Percentiles rank a stretch among this genome's conserved stretches.
These are phyloP conservation scores for Lamellibrachia columna DNA, from an alignment of 2,888 invertebrate species.

Conservation along the genomic window DNA sequence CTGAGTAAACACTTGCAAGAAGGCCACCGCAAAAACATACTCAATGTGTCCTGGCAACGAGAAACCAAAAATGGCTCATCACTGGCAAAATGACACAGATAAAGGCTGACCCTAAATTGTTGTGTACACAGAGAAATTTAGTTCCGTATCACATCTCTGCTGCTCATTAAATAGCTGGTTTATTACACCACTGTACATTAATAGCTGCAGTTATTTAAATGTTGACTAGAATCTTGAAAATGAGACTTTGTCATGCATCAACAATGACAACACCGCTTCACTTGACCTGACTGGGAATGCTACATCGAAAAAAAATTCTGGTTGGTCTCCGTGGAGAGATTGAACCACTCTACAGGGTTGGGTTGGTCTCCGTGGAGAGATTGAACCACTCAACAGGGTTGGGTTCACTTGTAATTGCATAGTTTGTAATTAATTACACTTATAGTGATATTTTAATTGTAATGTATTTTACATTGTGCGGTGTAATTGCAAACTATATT, in stretches of 20 bases:
- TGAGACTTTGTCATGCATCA: neutral
- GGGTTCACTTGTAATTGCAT: too few species aligned
- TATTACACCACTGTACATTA: slow-evolving; percentile 10
- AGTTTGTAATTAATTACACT: too few species aligned
- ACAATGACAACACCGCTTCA: neutral
- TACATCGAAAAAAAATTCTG: neutral
- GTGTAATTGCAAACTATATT: too few species aligned
- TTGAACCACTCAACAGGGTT: neutral
- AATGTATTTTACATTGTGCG: too few species aligned
- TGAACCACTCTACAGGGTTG: neutral
- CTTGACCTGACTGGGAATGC: too few species aligned
- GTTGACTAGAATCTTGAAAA: neutral
- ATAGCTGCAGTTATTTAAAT: neutral
- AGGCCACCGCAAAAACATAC: neutral
- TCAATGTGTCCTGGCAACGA: neutral
- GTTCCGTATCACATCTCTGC: neutral
- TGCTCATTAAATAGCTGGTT: neutral
- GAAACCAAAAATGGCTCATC: neutral
- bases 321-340: neutral
- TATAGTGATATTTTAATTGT: too few species aligned
- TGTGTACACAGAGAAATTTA: neutral
- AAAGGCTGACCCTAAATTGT: neutral
- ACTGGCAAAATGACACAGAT: neutral
- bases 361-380: neutral
- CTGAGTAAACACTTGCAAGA: neutral